Base-by-base conservation (phyloP, 2,113 vertebrate species). In the Suricata suricatta region DNA sequence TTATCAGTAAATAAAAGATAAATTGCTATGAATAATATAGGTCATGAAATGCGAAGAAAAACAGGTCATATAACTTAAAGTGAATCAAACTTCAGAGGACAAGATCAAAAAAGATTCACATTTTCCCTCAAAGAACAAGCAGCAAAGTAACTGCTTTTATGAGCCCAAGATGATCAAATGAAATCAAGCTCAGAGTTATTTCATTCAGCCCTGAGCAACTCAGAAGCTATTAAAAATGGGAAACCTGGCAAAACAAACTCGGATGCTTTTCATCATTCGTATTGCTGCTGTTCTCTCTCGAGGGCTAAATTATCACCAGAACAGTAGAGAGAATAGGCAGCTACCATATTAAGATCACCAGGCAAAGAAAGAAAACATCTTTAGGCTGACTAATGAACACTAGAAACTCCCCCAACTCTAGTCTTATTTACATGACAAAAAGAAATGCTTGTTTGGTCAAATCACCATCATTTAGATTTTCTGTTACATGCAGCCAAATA, bases 171-270 rank as follows among this genome's bases (percentile, higher is more conserved):
- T 79, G 25, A 92, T 64, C 35, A 96, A 41, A 85, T 89, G 92
- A 95, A 95, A 88, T 47, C 77, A 94, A 81, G 33, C 6, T 52
- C 60, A 93, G 50, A 76, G n/a, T 82, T 93, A 82, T 29, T 97
- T 57, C 14, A 66, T 79, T 63, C 90, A 29, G 19, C 29, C 57
- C 74, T 35, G 38, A 68, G 80, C 60, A 96, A 77, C 5, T 90
- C 31, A 64, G 52, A 84, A 93, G 63, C 71, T 95, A 88, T 84
- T 41, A 77, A 80, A 95, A 93, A 88, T 19, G 33, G 35, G 91
- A 90, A 93, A 93, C 15, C 83, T 31, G 71, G 81, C 71, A 68
- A 47, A 88, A 95, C 76, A 93, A 72, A 93, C 33, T 41, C 63
- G 84, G 7, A 84, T 84, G 7, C 54, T 35, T 64, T 93, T 60